Percentiles rank a stretch among this genome's conserved stretches.
These are phyloP conservation scores for Ophraella communa DNA, from an alignment of 2,888 invertebrate genomes.

Conservation along the genomic window DNA sequence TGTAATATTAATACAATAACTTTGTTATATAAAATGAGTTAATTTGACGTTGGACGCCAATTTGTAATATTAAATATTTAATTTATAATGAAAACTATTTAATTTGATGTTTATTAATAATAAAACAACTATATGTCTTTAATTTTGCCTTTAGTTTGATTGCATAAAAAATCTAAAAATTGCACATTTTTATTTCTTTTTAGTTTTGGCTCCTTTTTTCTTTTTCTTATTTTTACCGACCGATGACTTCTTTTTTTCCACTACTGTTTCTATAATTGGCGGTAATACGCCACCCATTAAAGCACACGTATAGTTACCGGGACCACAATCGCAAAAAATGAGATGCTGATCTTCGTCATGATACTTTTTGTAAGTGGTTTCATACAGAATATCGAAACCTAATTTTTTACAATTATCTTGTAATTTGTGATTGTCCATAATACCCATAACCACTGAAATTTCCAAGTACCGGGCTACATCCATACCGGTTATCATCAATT, in stretches of 20 bases:
- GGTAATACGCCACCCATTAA: constrained; percentile 54
- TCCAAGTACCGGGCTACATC: constrained; percentile 52
- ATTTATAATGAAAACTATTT: too few species aligned
- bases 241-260: background rate
- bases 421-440: constrained; percentile 47
- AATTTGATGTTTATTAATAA: background rate
- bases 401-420: constrained; percentile 51
- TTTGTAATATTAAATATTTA: too few species aligned
- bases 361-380: constrained; percentile 61
- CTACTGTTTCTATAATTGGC: constrained; percentile 36
- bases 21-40: too few species aligned
- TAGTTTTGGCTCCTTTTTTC: constrained; percentile 17
- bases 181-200: constrained; percentile 17
- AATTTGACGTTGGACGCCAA: too few species aligned
- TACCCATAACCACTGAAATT: constrained; percentile 51
- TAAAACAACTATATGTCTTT: too few species aligned
- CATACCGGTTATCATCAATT: constrained; percentile 41
- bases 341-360: constrained; percentile 54
- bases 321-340: constrained; percentile 62
- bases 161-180: too few species aligned
- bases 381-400: constrained; percentile 48
- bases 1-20: too few species aligned
- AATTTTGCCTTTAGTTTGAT: too few species aligned
- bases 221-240: constrained; percentile 13
- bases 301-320: constrained; percentile 61